Conservation (phyloP, 2,113 vertebrate species). For the Barnardius zonarius region DNA sequence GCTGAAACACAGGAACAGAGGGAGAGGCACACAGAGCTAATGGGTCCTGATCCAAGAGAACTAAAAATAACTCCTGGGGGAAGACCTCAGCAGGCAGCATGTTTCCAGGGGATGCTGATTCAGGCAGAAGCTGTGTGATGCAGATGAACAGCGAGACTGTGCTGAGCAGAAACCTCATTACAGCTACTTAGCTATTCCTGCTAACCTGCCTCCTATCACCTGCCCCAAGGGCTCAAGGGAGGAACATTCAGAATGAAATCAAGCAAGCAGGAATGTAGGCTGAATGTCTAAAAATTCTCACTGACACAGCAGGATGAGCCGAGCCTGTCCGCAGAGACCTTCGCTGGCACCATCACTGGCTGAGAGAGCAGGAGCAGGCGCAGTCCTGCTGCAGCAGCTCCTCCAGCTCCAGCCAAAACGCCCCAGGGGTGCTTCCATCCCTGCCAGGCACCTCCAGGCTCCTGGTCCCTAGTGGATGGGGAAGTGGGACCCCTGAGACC, state of each 20-base stretch:
- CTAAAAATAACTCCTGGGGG: slow-evolving; percentile 60
- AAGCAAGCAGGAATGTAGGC: slow-evolving; percentile 37
- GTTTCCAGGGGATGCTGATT: slow-evolving; percentile 40
- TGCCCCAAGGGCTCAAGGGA: slow-evolving; percentile 31
- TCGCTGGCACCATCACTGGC: not conserved
- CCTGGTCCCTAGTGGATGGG: fast-evolving
- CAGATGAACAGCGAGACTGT: not conserved
- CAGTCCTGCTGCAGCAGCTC: not conserved
- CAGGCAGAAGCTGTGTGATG: not conserved
- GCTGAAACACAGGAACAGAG: not conserved
- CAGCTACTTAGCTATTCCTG: slow-evolving; percentile 40
- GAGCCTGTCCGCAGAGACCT: not conserved
- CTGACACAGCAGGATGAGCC: not conserved
- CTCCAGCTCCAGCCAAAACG: fast-evolving
- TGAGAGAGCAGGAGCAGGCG: not conserved
- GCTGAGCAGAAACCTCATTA: slow-evolving; percentile 58
- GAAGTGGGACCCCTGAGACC: fast-evolving
- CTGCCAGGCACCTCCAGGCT: not conserved
- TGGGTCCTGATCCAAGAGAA: slow-evolving; percentile 27
- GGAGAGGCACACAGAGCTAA: not conserved
- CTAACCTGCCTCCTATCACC: slow-evolving; percentile 43
- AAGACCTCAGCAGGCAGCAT: not conserved
- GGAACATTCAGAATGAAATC: slow-evolving; percentile 49
- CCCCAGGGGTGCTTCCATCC: not conserved
- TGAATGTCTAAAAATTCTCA: slow-evolving; percentile 13